Conservation (phyloP, 2,113 vertebrate genomes). For the Hippocampus comes region DNA sequence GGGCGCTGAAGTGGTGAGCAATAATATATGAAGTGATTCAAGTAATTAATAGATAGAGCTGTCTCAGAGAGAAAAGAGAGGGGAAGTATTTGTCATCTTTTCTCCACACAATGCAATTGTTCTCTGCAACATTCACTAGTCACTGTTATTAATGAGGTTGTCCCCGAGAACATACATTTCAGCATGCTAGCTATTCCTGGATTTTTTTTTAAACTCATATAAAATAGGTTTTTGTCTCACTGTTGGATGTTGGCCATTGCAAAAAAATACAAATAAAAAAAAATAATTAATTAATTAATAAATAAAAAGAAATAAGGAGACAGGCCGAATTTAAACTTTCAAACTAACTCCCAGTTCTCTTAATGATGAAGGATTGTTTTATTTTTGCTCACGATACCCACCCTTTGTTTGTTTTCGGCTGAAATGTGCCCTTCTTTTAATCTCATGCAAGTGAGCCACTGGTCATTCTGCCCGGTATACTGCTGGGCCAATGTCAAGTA, state of each 20-base stretch:
- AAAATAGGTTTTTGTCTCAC: neutral
- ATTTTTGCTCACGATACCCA: neutral
- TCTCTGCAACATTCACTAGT: slow-evolving; percentile 57
- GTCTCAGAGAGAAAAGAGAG: slow-evolving; percentile 56
- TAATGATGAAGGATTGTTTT: neutral
- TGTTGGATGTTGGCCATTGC: neutral
- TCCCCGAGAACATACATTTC: slow-evolving; percentile 52
- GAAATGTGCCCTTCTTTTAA: neutral
- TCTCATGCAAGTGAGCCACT: neutral
- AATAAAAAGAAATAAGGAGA: neutral
- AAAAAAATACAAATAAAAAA: neutral
- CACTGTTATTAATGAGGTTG: slow-evolving; percentile 72
- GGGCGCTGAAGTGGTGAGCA: slow-evolving; percentile 45
- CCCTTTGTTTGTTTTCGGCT: neutral
- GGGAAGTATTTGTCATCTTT: slow-evolving; percentile 68
- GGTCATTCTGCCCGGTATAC: neutral
- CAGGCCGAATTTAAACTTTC: neutral
- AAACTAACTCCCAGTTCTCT: no score
- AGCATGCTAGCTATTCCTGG: slow-evolving; percentile 3
- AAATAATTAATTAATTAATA: no score
- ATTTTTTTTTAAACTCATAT: slow-evolving; percentile 9
- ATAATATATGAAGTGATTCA: slow-evolving; percentile 71
- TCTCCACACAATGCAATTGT: slow-evolving; percentile 76
- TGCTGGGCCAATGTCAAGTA: neutral
- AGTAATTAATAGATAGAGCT: slow-evolving; percentile 74